Base-by-base conservation (phyloP, 1,140 invertebrate genomes). In the Akabosia matsudoensis region DNA sequence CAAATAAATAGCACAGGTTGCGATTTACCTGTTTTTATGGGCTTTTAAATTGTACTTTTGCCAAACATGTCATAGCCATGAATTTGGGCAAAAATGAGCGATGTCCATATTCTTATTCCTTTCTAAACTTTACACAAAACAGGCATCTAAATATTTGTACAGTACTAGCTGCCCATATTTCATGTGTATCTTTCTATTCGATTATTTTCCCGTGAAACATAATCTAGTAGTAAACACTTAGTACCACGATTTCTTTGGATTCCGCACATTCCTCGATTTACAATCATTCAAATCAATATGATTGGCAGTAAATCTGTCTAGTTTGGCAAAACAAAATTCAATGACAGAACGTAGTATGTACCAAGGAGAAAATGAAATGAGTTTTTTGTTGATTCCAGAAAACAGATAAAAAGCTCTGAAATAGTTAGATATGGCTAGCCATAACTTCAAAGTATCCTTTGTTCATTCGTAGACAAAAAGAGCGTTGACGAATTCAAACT, bases 381-480 rank as follows among this genome's bases (percentile, higher is more conserved):
- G 24, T 24, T 24, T 61, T 61, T 61, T 61, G 54, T 22, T 61
- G 54, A 61, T 61, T 61, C 54, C 54, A 61, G 54, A 61, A 61
- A 61, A 45, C 18, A 45, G 37, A 45, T 45, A 45, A 45, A 45
- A 7, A 45, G 7, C 18, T 45, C 18, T 45, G 7, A 45, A 45
- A 10, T n/a, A n/a, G n/a, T n/a, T n/a, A n/a, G n/a, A n/a, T n/a
- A n/a, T n/a, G n/a, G n/a, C n/a, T n/a, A n/a, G n/a, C n/a, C n/a
- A n/a, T n/a, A n/a, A n/a, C n/a, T n/a, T n/a, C n/a, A n/a, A n/a
- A n/a, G n/a, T n/a, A n/a, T n/a, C n/a, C n/a, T n/a, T n/a, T n/a
- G n/a, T n/a, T n/a, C n/a, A n/a, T n/a, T n/a, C n/a, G n/a, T n/a
- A n/a, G n/a, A n/a, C 37, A 45, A 45, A 45, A 7, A 45, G 37